Percentiles rank a stretch among this genome's conserved stretches.
phyloP scores from a whole-genome alignment of 2,797 vertebrate genomes.

The Somateria mollissima region DNA sequence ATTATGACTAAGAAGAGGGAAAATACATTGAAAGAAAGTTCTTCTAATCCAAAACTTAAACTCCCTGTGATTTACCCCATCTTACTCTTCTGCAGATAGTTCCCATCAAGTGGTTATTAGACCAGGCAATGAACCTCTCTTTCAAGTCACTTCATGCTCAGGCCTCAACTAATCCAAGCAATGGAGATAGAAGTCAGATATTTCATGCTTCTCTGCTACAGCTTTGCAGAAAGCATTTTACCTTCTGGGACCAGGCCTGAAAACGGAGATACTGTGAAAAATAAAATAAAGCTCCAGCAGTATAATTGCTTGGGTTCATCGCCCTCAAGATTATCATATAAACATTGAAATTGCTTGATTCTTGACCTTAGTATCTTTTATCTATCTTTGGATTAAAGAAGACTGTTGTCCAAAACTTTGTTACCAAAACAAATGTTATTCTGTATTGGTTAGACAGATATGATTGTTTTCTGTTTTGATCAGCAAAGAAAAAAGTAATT shows the following conservation, averaged over 20 bases:
- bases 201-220: neutral
- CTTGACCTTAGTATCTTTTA: neutral
- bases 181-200: neutral
- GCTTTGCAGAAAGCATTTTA: neutral
- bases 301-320: neutral
- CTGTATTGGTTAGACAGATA: neutral
- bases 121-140: neutral
- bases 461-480: neutral
- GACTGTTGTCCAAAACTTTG: neutral
- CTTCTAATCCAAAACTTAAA: conserved; percentile 39
- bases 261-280: neutral
- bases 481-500: neutral
- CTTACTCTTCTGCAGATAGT: neutral
- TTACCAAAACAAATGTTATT: neutral
- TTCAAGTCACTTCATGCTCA: neutral
- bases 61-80: neutral
- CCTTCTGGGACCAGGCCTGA: neutral
- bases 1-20: conserved; percentile 32
- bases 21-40: conserved; percentile 24
- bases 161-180: conserved; percentile 25
- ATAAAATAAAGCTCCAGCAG: neutral
- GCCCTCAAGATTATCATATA: neutral
- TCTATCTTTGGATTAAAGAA: neutral
- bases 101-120: conserved; percentile 7
- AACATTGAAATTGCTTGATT: neutral